Percentiles rank a stretch among this genome's conserved stretches.
Evolutionary conservation across 2,888 invertebrate genomes (phyloP).

Genomic region (Amblyteles armatorius): DNA sequence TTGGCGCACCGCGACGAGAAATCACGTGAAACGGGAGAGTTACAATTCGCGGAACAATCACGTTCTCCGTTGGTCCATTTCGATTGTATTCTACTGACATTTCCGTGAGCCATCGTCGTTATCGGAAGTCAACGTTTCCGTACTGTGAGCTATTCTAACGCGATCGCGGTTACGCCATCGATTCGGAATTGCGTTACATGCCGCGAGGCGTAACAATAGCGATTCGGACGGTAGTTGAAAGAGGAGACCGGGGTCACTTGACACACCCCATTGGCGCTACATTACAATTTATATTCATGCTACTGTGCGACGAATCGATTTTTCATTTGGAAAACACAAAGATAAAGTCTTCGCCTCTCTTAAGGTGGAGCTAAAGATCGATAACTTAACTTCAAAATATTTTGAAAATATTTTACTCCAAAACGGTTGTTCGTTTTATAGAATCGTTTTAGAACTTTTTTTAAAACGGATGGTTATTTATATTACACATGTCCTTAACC

Average conservation of each 20-base stretch:
- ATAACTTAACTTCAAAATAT: neutral
- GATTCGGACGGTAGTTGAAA: neutral
- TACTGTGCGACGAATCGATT: neutral
- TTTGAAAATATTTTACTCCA: no score
- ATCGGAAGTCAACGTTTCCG: conserved; percentile 42
- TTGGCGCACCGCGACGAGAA: conserved; percentile 14
- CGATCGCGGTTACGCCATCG: conserved; percentile 2
- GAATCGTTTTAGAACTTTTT: no score
- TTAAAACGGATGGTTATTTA: no score
- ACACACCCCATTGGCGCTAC: neutral
- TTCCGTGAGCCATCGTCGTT: conserved; percentile 35
- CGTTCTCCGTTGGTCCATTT: conserved; percentile 42
- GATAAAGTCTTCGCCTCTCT: neutral
- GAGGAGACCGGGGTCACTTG: conserved; percentile 13
- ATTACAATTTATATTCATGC: neutral
- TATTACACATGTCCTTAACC: no score
- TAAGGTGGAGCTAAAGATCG: no score
- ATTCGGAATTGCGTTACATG: conserved; percentile 14
- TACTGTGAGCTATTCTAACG: conserved; percentile 26
- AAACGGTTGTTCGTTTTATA: no score
- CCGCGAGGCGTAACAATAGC: conserved; percentile 4
- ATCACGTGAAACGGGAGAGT: conserved; percentile 27
- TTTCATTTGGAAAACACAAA: neutral
- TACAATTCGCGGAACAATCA: conserved; percentile 48
- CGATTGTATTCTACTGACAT: conserved; percentile 38